Percentiles rank a stretch among this genome's conserved stretches.
Evolutionary conservation across 2,797 vertebrate genomes (phyloP).

Genomic region (Knipowitschia caucasica): DNA sequence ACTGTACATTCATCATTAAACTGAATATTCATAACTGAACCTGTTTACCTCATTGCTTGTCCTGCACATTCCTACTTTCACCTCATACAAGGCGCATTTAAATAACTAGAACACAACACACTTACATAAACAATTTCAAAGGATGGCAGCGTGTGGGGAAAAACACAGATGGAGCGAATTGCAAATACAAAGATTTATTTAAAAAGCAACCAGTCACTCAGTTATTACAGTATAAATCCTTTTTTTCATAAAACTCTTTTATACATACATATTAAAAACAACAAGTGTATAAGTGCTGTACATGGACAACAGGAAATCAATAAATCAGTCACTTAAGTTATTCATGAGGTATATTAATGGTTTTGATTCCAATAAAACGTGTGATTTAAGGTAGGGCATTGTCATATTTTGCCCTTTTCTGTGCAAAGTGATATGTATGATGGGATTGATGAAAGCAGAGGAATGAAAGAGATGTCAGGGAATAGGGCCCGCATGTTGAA

Average conservation of each 20-base stretch:
- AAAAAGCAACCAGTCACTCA: slow-evolving; percentile 77
- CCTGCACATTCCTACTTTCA: slow-evolving; percentile 18
- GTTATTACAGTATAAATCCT: slow-evolving; percentile 76
- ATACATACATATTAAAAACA: slow-evolving; percentile 74
- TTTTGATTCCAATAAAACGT: slow-evolving; percentile 25
- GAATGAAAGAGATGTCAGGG: slow-evolving; percentile 32
- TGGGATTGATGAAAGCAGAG: slow-evolving; percentile 20
- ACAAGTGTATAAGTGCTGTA: slow-evolving; percentile 48
- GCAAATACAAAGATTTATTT: slow-evolving; percentile 89
- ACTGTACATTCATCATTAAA: not conserved
- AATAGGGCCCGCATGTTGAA: slow-evolving; percentile 41
- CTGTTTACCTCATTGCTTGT: not conserved
- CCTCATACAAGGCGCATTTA: slow-evolving; percentile 39
- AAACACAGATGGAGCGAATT: slow-evolving; percentile 49
- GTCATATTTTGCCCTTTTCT: slow-evolving; percentile 36
- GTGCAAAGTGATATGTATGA: slow-evolving; percentile 30
- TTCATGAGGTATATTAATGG: slow-evolving; percentile 66
- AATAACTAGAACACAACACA: slow-evolving; percentile 39
- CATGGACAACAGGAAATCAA: slow-evolving; percentile 41
- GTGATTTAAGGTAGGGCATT: slow-evolving; percentile 19
- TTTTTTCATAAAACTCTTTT: slow-evolving; percentile 68
- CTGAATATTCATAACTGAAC: not conserved
- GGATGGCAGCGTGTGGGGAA: slow-evolving; percentile 29
- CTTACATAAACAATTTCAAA: slow-evolving; percentile 35
- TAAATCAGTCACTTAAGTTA: slow-evolving; percentile 41